Conservation (phyloP, 2,888 invertebrate species). For the Neria commutata region DNA sequence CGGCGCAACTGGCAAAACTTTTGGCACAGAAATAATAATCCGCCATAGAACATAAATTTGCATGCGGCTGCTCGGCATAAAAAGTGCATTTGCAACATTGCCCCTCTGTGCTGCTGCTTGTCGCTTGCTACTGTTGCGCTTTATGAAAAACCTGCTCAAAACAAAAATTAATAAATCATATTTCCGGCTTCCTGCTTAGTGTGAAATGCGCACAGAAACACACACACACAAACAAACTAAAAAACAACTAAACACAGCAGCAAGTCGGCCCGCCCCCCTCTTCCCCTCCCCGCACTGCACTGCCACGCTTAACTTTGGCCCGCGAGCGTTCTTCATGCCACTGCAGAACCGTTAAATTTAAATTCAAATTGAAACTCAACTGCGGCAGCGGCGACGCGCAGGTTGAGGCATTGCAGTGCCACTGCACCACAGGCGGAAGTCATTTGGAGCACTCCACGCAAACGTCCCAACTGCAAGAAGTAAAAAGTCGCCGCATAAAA, state of each 20-base stretch:
- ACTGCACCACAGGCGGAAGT: slow-evolving; percentile 11
- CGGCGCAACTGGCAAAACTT: no score
- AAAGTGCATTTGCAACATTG: no score
- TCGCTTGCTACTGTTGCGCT: no score
- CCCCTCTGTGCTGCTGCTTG: no score
- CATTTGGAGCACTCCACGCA: slow-evolving; percentile 1
- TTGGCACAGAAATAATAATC: no score
- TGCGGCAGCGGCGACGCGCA: not conserved
- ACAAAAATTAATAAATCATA: slow-evolving; percentile 20
- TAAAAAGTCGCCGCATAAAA: not conserved
- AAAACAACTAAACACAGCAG: not conserved
- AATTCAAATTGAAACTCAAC: slow-evolving; percentile 7
- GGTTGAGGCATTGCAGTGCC: no score
- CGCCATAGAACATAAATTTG: no score
- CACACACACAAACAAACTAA: not conserved
- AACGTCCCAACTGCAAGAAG: not conserved
- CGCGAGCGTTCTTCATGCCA: not conserved
- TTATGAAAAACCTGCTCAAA: no score
- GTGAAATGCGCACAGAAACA: not conserved
- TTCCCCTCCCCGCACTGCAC: no score
- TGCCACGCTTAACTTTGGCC: not conserved
- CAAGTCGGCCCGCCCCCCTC: no score
- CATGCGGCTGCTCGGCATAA: no score
- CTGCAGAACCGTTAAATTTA: slow-evolving; percentile 16
- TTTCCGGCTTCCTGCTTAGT: slow-evolving; percentile 19